These are phyloP conservation scores for Alethe castanea DNA, from an alignment of 2,113 vertebrate genomes.

Conservation along the genomic window DNA sequence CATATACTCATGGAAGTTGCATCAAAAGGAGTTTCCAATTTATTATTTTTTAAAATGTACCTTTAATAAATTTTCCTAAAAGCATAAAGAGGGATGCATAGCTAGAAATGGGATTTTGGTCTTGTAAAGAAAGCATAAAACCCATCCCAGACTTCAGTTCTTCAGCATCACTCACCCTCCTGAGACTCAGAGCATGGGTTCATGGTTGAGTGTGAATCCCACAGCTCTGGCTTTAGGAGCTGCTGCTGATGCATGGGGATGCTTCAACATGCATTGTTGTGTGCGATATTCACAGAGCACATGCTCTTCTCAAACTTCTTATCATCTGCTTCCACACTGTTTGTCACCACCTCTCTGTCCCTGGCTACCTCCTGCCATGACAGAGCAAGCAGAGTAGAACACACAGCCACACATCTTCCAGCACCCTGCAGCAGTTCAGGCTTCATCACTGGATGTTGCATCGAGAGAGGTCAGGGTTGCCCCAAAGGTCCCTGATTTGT, in stretches of 20 bases:
- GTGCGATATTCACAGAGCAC: not conserved
- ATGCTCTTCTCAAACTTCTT: not conserved
- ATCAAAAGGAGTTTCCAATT: not conserved
- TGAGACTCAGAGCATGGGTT: not conserved
- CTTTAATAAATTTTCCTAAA: not conserved
- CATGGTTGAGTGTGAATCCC: not conserved
- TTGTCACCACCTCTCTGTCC: not conserved
- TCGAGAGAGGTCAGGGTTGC: accelerated
- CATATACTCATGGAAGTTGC: not conserved
- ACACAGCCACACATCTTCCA: accelerated
- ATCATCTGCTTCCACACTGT: not conserved
- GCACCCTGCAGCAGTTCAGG: not conserved
- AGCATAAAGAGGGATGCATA: not conserved
- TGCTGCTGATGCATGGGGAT: not conserved
- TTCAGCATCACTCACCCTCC: not conserved
- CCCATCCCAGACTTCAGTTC: not conserved
- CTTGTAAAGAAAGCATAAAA: not conserved
- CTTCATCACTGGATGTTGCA: not conserved
- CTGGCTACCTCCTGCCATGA: not conserved
- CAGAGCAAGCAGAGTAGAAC: not conserved
- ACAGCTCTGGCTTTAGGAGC: not conserved
- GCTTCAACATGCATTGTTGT: not conserved
- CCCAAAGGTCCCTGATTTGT: not conserved
- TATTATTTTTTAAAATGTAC: not conserved
- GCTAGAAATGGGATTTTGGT: not conserved